Evolutionary conservation across 2,888 invertebrate genomes (phyloP).

Genomic region (Drosophila mercatorum): DNA sequence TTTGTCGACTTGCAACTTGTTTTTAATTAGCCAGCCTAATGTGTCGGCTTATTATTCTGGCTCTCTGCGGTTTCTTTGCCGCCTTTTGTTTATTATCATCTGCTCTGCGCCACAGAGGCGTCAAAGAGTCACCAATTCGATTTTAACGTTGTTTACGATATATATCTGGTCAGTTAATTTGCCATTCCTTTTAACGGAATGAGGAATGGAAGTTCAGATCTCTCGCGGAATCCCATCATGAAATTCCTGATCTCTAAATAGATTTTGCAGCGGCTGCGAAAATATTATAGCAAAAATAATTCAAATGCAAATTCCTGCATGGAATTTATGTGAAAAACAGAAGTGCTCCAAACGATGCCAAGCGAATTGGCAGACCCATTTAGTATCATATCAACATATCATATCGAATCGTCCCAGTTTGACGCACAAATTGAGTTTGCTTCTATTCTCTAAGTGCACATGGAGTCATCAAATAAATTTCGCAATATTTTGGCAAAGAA

Average conservation of each 20-base stretch:
- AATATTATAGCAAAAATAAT: conserved; percentile 4
- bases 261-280: conserved; percentile 36
- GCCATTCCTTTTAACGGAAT: neutral
- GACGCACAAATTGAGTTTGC: conserved; percentile 9
- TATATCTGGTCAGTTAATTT: conserved; percentile 8
- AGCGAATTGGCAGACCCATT: conserved; percentile 63
- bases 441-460: conserved; percentile 5
- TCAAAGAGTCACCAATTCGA: conserved; percentile 4
- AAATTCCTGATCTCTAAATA: conserved; percentile 28
- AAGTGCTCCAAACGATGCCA: conserved; percentile 49
- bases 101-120: conserved; percentile 30
- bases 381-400: conserved; percentile 27
- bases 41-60: conserved; percentile 36
- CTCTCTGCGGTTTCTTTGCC: conserved; percentile 12
- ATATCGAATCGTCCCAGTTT: conserved; percentile 20
- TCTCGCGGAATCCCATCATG: conserved; percentile 4
- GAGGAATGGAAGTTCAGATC: neutral
- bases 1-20: conserved; percentile 36
- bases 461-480: conserved; percentile 7
- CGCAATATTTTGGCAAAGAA: conserved; percentile 21
- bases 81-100: conserved; percentile 43
- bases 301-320: conserved; percentile 52
- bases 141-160: conserved; percentile 33
- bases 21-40: conserved; percentile 66
- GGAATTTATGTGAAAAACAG: conserved; percentile 53